Percentiles rank a stretch among this genome's conserved stretches.
phyloP scores from a whole-genome alignment of 2,113 vertebrate species.

The Aspiorhynchus laticeps region DNA sequence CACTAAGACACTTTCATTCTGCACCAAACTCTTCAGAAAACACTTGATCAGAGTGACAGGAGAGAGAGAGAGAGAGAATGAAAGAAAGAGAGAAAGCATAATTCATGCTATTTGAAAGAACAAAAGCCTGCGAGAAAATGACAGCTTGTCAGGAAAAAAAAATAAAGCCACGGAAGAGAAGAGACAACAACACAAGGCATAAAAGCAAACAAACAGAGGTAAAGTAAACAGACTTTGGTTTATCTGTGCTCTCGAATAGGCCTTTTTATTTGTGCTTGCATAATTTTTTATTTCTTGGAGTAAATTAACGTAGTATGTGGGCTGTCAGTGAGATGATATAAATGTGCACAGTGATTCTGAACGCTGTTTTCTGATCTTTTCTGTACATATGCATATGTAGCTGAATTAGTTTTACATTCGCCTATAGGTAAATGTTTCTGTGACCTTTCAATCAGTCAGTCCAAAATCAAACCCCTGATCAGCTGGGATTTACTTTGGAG shows the following conservation, averaged over 20 bases:
- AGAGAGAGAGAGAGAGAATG: not conserved
- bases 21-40: constrained; percentile 14
- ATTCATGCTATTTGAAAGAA: constrained; percentile 70
- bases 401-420: not conserved
- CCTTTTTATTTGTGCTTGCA: constrained; percentile 27
- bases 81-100: constrained; percentile 64
- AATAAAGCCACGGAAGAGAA: constrained; percentile 66
- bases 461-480: constrained; percentile 59
- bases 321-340: constrained; percentile 25
- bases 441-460: not conserved
- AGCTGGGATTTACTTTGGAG: constrained; percentile 66
- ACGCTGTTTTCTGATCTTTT: not conserved
- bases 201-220: constrained; percentile 55
- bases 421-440: constrained; percentile 18
- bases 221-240: constrained; percentile 57
- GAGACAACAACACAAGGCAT: constrained; percentile 57
- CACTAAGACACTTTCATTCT: constrained; percentile 59
- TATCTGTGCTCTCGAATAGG: constrained; percentile 48
- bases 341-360: not conserved
- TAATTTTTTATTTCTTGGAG: not conserved
- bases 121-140: constrained; percentile 67
- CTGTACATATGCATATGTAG: not conserved
- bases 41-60: constrained; percentile 34
- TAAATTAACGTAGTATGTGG: not conserved
- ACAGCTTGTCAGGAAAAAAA: constrained; percentile 68